Evolutionary conservation across 2,797 vertebrate genomes (phyloP).

Genomic region (Melanotaenia nigrans): DNA sequence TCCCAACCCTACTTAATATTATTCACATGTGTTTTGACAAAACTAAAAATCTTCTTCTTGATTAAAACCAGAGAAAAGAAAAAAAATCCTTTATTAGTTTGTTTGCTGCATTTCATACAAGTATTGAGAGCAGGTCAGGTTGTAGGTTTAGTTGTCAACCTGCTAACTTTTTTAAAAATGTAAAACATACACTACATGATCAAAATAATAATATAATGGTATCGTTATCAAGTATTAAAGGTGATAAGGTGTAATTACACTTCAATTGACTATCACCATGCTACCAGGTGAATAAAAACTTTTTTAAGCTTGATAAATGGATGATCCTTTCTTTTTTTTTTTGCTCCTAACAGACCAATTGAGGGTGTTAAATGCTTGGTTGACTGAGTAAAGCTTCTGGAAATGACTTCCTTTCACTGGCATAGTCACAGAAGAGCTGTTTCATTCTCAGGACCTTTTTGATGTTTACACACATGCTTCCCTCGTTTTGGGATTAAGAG

Average conservation of each 20-base stretch:
- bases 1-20: too few species aligned
- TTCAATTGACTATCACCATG: background rate
- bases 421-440: slow-evolving; percentile 59
- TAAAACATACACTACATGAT: too few species aligned
- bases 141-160: too few species aligned
- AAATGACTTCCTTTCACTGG: slow-evolving; percentile 63
- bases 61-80: too few species aligned
- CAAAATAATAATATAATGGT: too few species aligned
- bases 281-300: background rate
- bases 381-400: slow-evolving; percentile 51
- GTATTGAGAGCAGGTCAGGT: too few species aligned
- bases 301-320: background rate
- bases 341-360: slow-evolving; percentile 19
- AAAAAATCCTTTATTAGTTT: too few species aligned
- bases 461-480: slow-evolving; percentile 64
- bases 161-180: too few species aligned
- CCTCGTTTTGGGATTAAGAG: slow-evolving; percentile 69
- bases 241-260: background rate
- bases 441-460: slow-evolving; percentile 60
- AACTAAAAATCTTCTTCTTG: too few species aligned
- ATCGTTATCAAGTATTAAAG: background rate
- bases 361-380: slow-evolving; percentile 38
- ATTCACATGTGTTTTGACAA: too few species aligned
- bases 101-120: too few species aligned
- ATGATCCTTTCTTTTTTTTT: background rate